A percentile compares a stretch with the other conserved stretches of the same genome.
Evolutionary conservation across 1,140 invertebrate genomes (phyloP).

Genomic region (Littorina saxatilis): DNA sequence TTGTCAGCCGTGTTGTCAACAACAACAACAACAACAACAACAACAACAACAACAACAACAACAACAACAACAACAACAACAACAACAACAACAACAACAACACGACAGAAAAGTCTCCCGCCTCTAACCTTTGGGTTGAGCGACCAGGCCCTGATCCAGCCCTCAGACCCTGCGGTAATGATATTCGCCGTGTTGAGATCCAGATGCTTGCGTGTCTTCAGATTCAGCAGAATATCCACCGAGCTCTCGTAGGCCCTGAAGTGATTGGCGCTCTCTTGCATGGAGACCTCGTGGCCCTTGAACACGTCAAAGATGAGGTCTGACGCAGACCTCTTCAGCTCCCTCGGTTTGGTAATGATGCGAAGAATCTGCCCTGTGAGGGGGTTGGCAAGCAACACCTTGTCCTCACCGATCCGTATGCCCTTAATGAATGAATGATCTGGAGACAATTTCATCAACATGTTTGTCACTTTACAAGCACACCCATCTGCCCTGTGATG

Average conservation of each 20-base stretch:
- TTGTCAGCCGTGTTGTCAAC: background rate
- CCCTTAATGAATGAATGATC: background rate
- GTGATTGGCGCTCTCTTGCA: background rate
- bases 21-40: background rate
- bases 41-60: background rate
- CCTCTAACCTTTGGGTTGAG: slow-evolving; percentile 55
- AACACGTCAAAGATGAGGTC: slow-evolving; percentile 11
- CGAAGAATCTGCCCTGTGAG: background rate
- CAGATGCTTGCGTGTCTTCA: slow-evolving; percentile 59
- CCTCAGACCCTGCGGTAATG: slow-evolving; percentile 62
- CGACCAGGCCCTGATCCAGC: slow-evolving; percentile 73
- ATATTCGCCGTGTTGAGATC: slow-evolving; percentile 53
- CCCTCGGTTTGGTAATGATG: background rate
- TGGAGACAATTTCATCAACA: no score
- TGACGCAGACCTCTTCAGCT: background rate
- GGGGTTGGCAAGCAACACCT: slow-evolving; percentile 6
- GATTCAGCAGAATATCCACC: slow-evolving; percentile 69
- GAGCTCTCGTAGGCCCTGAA: slow-evolving; percentile 63
- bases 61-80: background rate
- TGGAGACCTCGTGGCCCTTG: background rate
- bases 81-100: no score
- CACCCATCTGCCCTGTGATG: no score
- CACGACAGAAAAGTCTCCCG: no score
- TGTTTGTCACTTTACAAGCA: no score
- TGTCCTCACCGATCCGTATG: background rate